phyloP scores from a whole-genome alignment of 2,113 vertebrate species.

The Spea bombifrons region DNA sequence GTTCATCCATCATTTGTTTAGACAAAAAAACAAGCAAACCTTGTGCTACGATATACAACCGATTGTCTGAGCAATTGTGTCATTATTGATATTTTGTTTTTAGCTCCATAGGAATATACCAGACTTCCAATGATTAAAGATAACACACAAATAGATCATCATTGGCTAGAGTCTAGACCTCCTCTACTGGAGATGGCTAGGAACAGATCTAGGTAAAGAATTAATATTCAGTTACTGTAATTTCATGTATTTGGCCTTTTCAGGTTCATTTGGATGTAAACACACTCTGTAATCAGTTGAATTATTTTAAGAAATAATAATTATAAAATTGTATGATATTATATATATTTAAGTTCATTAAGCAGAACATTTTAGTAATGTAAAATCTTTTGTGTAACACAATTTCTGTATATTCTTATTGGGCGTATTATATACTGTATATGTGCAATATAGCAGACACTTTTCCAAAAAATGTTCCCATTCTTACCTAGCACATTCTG shows the following conservation, averaged over 20 bases:
- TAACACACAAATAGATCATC: constrained; percentile 7
- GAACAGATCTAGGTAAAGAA: constrained; percentile 16
- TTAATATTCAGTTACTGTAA: constrained; percentile 8
- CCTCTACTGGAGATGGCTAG: constrained; percentile 4
- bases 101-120: constrained; percentile 17
- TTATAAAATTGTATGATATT: too few relatives aligned
- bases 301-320: too few relatives aligned
- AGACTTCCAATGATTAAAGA: constrained; percentile 24
- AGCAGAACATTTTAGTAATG: too few relatives aligned
- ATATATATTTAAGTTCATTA: too few relatives aligned
- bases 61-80: constrained; percentile 35
- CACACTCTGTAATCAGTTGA: too few relatives aligned
- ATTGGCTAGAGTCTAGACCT: constrained; percentile 22
- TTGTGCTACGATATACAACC: constrained; percentile 20
- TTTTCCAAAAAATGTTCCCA: too few relatives aligned
- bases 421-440: too few relatives aligned
- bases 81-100: constrained; percentile 37
- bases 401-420: too few relatives aligned
- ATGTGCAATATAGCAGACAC: too few relatives aligned
- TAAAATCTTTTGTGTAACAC: too few relatives aligned
- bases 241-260: background rate
- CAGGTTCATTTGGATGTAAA: background rate
- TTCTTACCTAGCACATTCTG: too few relatives aligned
- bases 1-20: constrained; percentile 37
- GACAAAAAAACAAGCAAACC: constrained; percentile 37